phyloP scores from a whole-genome alignment of 2,113 vertebrate species.

The Puma concolor region DNA sequence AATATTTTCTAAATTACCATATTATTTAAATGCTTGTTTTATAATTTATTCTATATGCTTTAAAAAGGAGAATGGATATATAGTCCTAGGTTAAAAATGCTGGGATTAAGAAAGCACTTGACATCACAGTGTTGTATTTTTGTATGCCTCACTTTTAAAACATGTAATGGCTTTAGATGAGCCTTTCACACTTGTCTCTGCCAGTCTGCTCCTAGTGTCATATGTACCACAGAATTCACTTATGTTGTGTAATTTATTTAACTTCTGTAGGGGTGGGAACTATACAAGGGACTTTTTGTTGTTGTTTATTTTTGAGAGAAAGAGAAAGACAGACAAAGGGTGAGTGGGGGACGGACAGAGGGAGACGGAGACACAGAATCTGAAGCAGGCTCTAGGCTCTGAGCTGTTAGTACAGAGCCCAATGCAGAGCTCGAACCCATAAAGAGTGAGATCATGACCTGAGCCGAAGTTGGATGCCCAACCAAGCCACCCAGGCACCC shows the following conservation, averaged over 20 bases:
- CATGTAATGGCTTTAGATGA: neutral
- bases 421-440: too few species aligned
- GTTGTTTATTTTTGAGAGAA: too few species aligned
- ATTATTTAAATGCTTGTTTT: slow-evolving; percentile 33
- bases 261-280: neutral
- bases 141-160: neutral
- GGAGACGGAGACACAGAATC: too few species aligned
- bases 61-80: neutral
- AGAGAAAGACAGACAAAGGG: too few species aligned
- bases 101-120: neutral
- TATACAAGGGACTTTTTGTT: neutral
- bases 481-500: too few species aligned
- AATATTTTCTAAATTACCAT: neutral
- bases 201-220: neutral
- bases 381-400: too few species aligned
- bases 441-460: too few species aligned
- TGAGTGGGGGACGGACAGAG: too few species aligned
- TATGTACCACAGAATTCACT: neutral
- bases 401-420: too few species aligned
- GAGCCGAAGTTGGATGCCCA: too few species aligned
- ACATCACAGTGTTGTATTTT: neutral
- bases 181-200: neutral
- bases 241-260: neutral
- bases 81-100: neutral
- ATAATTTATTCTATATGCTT: neutral